A percentile compares a stretch with the other conserved stretches of the same genome.
Conservation (phyloP, 2,888 invertebrate species). For the Synanthedon andrenaeformis region DNA sequence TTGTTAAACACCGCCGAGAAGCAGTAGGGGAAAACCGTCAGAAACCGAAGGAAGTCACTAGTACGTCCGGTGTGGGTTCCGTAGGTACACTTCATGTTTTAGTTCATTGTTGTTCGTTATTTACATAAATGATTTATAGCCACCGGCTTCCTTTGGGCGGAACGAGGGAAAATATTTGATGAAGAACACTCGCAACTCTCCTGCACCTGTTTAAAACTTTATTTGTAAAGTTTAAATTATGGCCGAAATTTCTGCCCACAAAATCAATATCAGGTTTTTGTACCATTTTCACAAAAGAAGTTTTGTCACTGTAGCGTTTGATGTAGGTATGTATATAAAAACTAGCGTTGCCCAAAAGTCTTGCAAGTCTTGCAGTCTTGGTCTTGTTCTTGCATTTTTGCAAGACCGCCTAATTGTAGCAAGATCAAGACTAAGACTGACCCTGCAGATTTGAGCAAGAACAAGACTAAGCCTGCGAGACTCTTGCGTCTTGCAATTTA, state of each 20-base stretch:
- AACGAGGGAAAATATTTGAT: not conserved
- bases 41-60: constrained; percentile 38
- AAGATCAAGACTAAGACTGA: too few species aligned
- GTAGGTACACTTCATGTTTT: constrained; percentile 40
- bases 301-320: too few species aligned
- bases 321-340: too few species aligned
- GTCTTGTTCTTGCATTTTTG: too few species aligned
- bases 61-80: constrained; percentile 32
- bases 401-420: too few species aligned
- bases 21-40: constrained; percentile 37
- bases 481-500: too few species aligned
- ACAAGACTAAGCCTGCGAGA: too few species aligned
- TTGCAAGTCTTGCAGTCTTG: too few species aligned
- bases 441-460: too few species aligned
- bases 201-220: not conserved
- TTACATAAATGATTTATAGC: constrained; percentile 52
- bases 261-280: too few species aligned
- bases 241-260: not conserved
- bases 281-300: too few species aligned
- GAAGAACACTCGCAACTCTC: not conserved
- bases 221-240: not conserved
- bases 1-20: constrained; percentile 5
- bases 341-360: too few species aligned
- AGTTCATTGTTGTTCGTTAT: constrained; percentile 46
- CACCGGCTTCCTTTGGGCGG: constrained; percentile 23